Evolutionary conservation across 2,888 invertebrate species (phyloP).

Genomic region (Clivina fossor): DNA sequence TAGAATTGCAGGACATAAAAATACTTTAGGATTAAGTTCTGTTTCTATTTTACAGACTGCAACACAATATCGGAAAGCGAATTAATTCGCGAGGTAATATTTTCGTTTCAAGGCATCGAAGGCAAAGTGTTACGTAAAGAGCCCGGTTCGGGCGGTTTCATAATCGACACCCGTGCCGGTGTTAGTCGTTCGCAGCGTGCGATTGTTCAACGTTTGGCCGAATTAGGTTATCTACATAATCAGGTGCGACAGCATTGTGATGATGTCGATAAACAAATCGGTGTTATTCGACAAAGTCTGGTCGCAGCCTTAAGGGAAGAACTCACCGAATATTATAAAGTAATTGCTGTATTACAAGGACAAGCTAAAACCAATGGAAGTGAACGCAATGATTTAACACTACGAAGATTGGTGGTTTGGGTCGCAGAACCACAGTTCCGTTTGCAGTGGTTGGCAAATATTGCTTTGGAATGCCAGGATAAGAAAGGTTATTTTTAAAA

Average conservation of each 20-base stretch:
- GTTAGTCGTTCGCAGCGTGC: constrained; percentile 59
- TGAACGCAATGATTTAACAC: constrained; percentile 56
- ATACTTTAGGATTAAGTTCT: too few relatives aligned
- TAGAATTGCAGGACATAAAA: background rate
- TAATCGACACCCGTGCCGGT: constrained; percentile 60
- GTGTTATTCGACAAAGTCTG: constrained; percentile 80
- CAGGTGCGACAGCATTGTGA: constrained; percentile 79
- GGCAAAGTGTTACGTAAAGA: constrained; percentile 73
- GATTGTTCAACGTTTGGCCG: constrained; percentile 74
- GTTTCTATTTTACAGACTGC: constrained; percentile 30
- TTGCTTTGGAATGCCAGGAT: constrained; percentile 79
- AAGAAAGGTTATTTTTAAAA: constrained; percentile 72
- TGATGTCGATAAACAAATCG: constrained; percentile 64
- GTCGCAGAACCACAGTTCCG: constrained; percentile 78
- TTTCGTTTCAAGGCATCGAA: constrained; percentile 86
- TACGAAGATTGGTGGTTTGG: constrained; percentile 79
- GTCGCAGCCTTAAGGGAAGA: constrained; percentile 82
- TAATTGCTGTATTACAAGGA: constrained; percentile 84
- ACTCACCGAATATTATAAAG: constrained; percentile 83
- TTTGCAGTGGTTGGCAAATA: constrained; percentile 79
- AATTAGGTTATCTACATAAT: constrained; percentile 79
- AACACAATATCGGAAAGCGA: constrained; percentile 53
- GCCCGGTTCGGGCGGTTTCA: constrained; percentile 61
- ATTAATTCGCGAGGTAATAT: constrained; percentile 76
- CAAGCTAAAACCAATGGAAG: constrained; percentile 55